These are phyloP conservation scores for Hoplias malabaricus DNA, from an alignment of 2,113 vertebrate species.

Conservation along the genomic window DNA sequence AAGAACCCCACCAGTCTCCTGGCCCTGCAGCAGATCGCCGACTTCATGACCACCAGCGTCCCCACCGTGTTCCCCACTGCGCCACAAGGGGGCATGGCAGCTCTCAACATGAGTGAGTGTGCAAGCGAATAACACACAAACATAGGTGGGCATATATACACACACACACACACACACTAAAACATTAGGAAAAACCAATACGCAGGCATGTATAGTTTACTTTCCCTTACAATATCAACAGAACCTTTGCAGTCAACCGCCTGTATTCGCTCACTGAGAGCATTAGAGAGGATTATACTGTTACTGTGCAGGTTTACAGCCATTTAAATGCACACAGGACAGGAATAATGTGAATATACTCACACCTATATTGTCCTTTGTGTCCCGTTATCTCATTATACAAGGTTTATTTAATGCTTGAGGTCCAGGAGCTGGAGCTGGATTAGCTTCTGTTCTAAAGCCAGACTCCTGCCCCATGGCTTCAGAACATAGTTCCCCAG, in stretches of 20 bases:
- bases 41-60: constrained; percentile 93
- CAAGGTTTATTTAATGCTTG: too few relatives aligned
- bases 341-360: too few relatives aligned
- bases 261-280: too few relatives aligned
- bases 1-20: constrained; percentile 94
- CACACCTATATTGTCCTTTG: too few relatives aligned
- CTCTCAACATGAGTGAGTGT: constrained; percentile 95
- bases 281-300: too few relatives aligned
- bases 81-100: constrained; percentile 95
- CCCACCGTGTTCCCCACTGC: constrained; percentile 93
- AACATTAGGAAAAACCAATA: not conserved
- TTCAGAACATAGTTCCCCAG: too few relatives aligned
- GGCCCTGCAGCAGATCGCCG: constrained; percentile 96
- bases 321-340: too few relatives aligned
- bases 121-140: not conserved
- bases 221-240: too few relatives aligned
- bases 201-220: too few relatives aligned
- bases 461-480: too few relatives aligned
- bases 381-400: not conserved
- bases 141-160: not conserved
- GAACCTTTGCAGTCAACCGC: too few relatives aligned
- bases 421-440: not conserved
- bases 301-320: too few relatives aligned
- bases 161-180: not conserved
- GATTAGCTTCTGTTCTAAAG: not conserved